A percentile compares a stretch with the other conserved stretches of the same genome.
phyloP scores from a whole-genome alignment of 2,797 vertebrate species.

The Gobionotothen gibberifrons region DNA sequence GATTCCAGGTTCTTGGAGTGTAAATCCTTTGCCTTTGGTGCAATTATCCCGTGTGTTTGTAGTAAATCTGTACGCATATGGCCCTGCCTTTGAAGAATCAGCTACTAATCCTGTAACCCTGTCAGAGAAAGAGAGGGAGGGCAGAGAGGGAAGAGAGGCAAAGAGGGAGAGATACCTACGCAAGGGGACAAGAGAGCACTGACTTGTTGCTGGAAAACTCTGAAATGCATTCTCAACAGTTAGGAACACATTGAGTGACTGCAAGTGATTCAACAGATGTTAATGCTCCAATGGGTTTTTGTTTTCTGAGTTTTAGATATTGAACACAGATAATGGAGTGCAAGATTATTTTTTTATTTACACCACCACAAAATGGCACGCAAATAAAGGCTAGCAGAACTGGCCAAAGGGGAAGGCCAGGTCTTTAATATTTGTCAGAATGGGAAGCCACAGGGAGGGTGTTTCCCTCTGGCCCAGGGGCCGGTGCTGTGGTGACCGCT shows the following conservation, averaged over 20 bases:
- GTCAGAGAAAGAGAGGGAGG: conserved; percentile 32
- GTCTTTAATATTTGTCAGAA: conserved; percentile 89
- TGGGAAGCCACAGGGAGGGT: conserved; percentile 87
- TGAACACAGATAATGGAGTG: conserved; percentile 74
- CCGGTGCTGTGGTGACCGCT: conserved; percentile 79
- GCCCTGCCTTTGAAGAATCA: conserved; percentile 64
- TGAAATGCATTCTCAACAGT: conserved; percentile 25
- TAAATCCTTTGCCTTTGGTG: conserved; percentile 60
- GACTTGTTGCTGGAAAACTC: conserved; percentile 18
- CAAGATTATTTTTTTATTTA: conserved; percentile 76
- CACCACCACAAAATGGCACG: conserved; percentile 80
- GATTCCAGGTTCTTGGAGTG: conserved; percentile 52
- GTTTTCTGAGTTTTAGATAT: conserved; percentile 70
- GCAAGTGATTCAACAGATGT: conserved; percentile 54
- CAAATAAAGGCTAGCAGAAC: conserved; percentile 82
- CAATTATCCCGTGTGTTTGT: conserved; percentile 72
- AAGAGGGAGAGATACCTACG: conserved; percentile 11
- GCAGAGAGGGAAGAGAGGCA: conserved; percentile 12
- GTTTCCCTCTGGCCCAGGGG: conserved; percentile 82
- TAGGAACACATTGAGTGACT: conserved; percentile 27
- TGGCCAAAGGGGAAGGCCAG: conserved; percentile 79
- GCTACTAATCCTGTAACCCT: conserved; percentile 61
- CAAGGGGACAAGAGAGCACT: neutral
- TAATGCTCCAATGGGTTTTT: conserved; percentile 29
- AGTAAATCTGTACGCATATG: conserved; percentile 62